Evolutionary conservation across 2,113 vertebrate species (phyloP), one percentile per base, ranked within the genome.

Genomic region (Aegypius monachus): DNA sequence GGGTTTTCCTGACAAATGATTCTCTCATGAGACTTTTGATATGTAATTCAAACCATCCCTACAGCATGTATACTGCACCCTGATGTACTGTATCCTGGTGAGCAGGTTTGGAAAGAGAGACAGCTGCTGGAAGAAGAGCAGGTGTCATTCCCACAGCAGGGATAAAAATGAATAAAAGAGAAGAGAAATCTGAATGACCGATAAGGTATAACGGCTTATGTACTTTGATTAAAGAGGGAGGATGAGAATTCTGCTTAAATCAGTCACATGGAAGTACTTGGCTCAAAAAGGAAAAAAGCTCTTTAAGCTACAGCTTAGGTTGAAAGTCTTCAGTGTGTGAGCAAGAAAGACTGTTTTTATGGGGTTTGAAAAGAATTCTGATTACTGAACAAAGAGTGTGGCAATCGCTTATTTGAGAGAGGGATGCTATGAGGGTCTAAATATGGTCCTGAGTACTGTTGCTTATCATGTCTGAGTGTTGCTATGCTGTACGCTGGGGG

Each of bases 41-140:
- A 23, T 32, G 80, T 81, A 95, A 95, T 90, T 92, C 68, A 86
- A 81, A 63, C 80, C 55, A 78, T n/a, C 52, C 11, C 78, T 71
- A 48, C 31, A 59, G 42, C 63, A 48, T 36, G 9, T 52, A 55
- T 73, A 52, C 59, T 78, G 65, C 34, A 58, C 81, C 55, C 88
- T 94, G 53, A 81, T 74, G 82, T 31, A 42, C 29, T 50, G 21
- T 90, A 56, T 90, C 79, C 75, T 63, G 3, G 1, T 78, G 72
- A 96, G 38, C 40, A 81, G 40, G 19, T 78, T 26, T 93, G 61
- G 82, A 81, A 85, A 83, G 88, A 94, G 62, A 90, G 40, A 85
- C 87, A 96, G 84, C 85, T 93, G 90, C 42, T 93, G 40, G 66
- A 88, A 73, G 81, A 93, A 85, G 20, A 93, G 85, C 74, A 93